Percentiles rank a stretch among this genome's conserved stretches.
Evolutionary conservation across 2,888 invertebrate species (phyloP).

Genomic region (Petrolisthes cinctipes): DNA sequence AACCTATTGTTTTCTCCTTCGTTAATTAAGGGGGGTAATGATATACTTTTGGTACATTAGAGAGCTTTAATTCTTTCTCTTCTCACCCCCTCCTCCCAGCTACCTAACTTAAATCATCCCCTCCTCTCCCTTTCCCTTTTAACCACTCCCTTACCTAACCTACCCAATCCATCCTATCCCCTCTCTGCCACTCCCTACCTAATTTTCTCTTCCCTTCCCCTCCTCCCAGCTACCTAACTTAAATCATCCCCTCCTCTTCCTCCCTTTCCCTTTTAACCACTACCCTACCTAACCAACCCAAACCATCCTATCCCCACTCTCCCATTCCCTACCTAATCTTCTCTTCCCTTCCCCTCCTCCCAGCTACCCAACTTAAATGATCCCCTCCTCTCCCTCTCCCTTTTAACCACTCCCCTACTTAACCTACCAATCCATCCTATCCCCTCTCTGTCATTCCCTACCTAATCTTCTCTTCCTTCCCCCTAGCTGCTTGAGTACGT

Average conservation of each 20-base stretch:
- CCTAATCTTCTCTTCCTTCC: background rate
- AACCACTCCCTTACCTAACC: background rate
- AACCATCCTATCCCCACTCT: background rate
- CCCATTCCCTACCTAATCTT: too few relatives aligned
- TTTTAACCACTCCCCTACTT: background rate
- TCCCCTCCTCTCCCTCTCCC: too few relatives aligned
- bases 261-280: background rate
- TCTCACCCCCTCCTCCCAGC: background rate
- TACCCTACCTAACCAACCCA: background rate
- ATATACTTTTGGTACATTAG: too few relatives aligned
- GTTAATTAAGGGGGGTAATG: too few relatives aligned
- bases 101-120: background rate
- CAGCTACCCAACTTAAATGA: fast-evolving
- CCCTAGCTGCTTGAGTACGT: conserved; percentile 60
- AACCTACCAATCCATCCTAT: too few relatives aligned
- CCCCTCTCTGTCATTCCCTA: conserved; percentile 8
- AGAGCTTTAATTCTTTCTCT: too few relatives aligned
- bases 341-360: too few relatives aligned
- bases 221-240: too few relatives aligned
- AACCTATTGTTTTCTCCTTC: background rate
- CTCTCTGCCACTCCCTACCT: background rate
- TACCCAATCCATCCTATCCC: background rate
- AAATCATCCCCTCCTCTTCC: background rate
- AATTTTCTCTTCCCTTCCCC: too few relatives aligned
- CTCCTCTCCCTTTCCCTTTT: background rate